Conservation (phyloP, 2,797 vertebrate species). For the Molossus molossus region DNA sequence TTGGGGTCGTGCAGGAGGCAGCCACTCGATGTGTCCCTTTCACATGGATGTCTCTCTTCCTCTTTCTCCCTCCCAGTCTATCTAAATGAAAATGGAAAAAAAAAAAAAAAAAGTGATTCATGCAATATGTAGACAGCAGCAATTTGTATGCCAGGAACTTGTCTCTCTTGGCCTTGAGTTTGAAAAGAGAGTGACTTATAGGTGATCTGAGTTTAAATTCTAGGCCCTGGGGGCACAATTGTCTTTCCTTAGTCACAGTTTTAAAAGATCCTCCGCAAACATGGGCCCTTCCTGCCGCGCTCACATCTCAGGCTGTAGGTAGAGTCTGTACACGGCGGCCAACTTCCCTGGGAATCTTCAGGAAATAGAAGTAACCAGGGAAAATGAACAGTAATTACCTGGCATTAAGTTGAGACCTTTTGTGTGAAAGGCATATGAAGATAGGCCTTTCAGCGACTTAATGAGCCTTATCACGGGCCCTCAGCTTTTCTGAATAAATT, state of each 20-base stretch:
- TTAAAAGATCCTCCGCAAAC: neutral
- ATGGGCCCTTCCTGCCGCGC: constrained; percentile 1
- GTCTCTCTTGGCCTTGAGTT: constrained; percentile 39
- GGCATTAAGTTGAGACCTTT: constrained; percentile 84
- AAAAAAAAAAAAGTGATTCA: neutral
- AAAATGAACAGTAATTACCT: constrained; percentile 83
- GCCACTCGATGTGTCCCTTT: no score
- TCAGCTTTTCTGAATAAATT: constrained; percentile 85
- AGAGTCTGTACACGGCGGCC: constrained; percentile 34
- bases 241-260: constrained; percentile 14
- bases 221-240: neutral
- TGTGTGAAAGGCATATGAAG: constrained; percentile 83
- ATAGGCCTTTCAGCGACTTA: constrained; percentile 80
- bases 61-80: no score
- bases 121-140: neutral
- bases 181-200: neutral
- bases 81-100: no score
- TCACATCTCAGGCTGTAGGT: neutral
- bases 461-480: constrained; percentile 84
- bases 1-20: no score
- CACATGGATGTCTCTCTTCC: no score
- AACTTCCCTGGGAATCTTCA: constrained; percentile 74
- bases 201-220: constrained; percentile 63
- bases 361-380: constrained; percentile 82
- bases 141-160: constrained; percentile 25